Evolutionary conservation across 2,113 vertebrate genomes (phyloP).

Genomic region (Rhabdomys dilectus): DNA sequence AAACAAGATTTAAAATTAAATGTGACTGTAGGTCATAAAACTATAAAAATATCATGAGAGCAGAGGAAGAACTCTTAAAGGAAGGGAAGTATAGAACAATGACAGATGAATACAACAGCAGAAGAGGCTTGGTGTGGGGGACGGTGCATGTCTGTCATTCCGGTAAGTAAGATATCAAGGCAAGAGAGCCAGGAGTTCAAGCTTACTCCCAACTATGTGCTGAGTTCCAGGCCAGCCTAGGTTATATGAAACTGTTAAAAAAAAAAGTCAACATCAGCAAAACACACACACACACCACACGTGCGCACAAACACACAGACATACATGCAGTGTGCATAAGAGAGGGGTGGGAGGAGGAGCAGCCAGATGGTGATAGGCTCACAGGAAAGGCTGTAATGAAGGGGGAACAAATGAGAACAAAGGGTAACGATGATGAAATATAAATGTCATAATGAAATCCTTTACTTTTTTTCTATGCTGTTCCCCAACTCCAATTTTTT

Average conservation of each 20-base stretch:
- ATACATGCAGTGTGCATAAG: background rate
- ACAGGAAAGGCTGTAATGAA: background rate
- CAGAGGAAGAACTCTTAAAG: background rate
- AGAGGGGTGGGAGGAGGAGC: background rate
- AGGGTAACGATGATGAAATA: background rate
- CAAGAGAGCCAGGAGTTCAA: background rate
- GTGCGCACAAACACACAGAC: background rate
- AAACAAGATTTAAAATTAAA: background rate
- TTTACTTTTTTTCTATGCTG: too few relatives aligned
- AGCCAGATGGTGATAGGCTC: background rate
- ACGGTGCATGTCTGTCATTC: background rate
- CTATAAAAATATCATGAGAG: background rate
- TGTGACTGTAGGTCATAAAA: background rate
- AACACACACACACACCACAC: background rate
- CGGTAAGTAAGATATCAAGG: background rate
- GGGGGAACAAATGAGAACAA: background rate
- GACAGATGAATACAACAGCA: background rate
- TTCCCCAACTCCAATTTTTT: too few relatives aligned
- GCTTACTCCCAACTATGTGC: background rate
- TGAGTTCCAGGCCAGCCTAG: background rate
- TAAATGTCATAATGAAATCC: background rate
- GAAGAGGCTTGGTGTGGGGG: background rate
- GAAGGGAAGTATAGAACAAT: background rate
- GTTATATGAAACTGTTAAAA: background rate
- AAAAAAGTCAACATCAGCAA: background rate